phyloP scores from a whole-genome alignment of 1,140 invertebrate genomes.

The Danaus melanippus region DNA sequence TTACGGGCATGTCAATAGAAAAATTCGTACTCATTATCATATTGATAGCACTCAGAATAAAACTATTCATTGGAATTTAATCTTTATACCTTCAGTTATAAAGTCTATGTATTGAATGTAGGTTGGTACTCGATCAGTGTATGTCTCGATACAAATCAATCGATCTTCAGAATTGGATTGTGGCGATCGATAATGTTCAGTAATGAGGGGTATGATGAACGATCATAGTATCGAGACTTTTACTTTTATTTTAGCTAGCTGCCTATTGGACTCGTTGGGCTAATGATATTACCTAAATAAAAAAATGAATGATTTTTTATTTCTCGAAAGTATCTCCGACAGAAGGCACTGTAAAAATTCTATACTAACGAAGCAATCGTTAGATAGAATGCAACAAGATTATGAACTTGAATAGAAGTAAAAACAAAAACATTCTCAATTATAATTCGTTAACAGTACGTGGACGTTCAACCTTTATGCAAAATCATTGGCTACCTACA shows the following conservation, averaged over 20 bases:
- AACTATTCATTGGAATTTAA: slow-evolving; percentile 1
- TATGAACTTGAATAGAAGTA: no score
- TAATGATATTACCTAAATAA: no score
- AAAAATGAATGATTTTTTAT: no score
- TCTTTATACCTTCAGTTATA: not conserved
- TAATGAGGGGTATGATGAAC: slow-evolving; percentile 32
- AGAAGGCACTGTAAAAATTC: no score
- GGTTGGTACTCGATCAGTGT: slow-evolving; percentile 18
- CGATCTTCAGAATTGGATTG: slow-evolving; percentile 35
- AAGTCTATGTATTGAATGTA: slow-evolving; percentile 5
- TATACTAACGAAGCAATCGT: no score
- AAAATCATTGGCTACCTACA: slow-evolving; percentile 19
- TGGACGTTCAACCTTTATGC: slow-evolving; percentile 5
- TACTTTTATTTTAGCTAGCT: slow-evolving; percentile 14
- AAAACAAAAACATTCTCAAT: no score
- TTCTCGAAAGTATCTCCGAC: no score
- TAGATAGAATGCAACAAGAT: no score
- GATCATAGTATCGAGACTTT: slow-evolving; percentile 21
- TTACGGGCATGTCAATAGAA: slow-evolving; percentile 2
- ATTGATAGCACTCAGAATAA: slow-evolving; percentile 7
- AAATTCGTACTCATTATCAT: slow-evolving; percentile 11
- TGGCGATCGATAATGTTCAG: slow-evolving; percentile 28
- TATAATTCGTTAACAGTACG: no score
- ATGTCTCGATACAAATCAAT: slow-evolving; percentile 29
- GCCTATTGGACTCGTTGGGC: not conserved